Evolutionary conservation across 2,888 invertebrate species (phyloP), one percentile per base, ranked within the genome.

Genomic region (Platerodrilus igneus): DNA sequence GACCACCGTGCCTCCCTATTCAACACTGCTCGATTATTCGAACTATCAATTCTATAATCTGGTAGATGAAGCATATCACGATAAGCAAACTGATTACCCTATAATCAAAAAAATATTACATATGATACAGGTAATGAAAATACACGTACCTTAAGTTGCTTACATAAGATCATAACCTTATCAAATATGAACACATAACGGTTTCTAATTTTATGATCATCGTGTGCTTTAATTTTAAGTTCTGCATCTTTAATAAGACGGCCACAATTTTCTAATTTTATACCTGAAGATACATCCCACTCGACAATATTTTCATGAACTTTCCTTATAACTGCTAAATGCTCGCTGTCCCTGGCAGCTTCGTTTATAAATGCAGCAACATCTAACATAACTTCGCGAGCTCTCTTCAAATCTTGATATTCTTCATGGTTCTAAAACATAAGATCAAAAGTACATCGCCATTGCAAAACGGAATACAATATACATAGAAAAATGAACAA

Each of bases 161-260:
- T 94, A 70, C 92, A 93, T 65, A 94, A 83, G 60, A 99, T 79
- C 74, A 99, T 85, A 47, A 94, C 89, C 73, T 93, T 93, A 69
- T 99, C 96, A 69, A 99, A 99, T 40, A 99, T 84, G 72, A 99
- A 99, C 16, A 94, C 90, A 67, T 95, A 95, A 64, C 96, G 77
- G 30, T 80, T 78, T 62, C 85, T 81, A 8, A 84, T 74, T 66
- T 88, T 87, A 67, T 89, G 92, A 69, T 90, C 88, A 59, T 86
- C 86, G 63, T 92, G 91, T 32, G 86, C 85, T 67, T 87, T 86
- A 20, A 97, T 87, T 71, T 87, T 86, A 21, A 97, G 75, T 68
- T 96, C 96, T 6, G 95, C 96, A 68, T 99, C 97, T 56, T 87
- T 82, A 56, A 94, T 77, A 47, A 97, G 74, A 23, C 92, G 79